Conservation (phyloP, 35 echinoderm and acorn worm species). For the Diadema setosum region DNA sequence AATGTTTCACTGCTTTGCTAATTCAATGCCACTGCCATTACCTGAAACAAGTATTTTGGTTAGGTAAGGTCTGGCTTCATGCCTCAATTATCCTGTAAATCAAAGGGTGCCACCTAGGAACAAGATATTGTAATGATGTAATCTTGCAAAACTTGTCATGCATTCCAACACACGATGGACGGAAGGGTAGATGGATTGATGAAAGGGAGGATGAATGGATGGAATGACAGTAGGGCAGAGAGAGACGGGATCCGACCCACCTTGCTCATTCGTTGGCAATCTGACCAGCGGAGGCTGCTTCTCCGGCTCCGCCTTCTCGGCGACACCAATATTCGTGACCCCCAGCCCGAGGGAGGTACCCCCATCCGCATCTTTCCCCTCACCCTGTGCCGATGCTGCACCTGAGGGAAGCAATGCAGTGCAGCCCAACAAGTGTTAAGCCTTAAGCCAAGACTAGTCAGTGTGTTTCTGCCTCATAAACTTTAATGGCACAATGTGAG, state of each 20-base stretch:
- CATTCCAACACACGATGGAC: too few relatives aligned
- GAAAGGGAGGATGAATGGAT: background rate
- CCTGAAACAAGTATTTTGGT: too few relatives aligned
- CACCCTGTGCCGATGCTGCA: background rate
- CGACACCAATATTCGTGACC: constrained; percentile 59
- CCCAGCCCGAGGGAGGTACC: constrained; percentile 34
- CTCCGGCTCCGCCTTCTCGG: constrained; percentile 32
- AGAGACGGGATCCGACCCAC: background rate
- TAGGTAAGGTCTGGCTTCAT: too few relatives aligned
- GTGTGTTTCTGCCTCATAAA: too few relatives aligned
- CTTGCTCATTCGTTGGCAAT: background rate
- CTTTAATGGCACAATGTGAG: too few relatives aligned
- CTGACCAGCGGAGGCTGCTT: constrained; percentile 20
- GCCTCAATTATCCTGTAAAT: too few relatives aligned
- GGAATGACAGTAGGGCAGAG: background rate
- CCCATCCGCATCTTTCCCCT: background rate
- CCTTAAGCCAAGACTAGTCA: too few relatives aligned
- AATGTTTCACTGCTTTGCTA: too few relatives aligned
- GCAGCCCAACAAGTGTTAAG: background rate
- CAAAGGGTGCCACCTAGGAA: too few relatives aligned
- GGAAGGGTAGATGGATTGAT: background rate
- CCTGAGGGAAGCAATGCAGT: background rate
- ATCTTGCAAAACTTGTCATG: too few relatives aligned
- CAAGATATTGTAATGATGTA: too few relatives aligned
- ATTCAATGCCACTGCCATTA: too few relatives aligned